These are phyloP conservation scores for Carcharodon carcharias DNA, from an alignment of 2,797 vertebrate genomes.

Conservation along the genomic window DNA sequence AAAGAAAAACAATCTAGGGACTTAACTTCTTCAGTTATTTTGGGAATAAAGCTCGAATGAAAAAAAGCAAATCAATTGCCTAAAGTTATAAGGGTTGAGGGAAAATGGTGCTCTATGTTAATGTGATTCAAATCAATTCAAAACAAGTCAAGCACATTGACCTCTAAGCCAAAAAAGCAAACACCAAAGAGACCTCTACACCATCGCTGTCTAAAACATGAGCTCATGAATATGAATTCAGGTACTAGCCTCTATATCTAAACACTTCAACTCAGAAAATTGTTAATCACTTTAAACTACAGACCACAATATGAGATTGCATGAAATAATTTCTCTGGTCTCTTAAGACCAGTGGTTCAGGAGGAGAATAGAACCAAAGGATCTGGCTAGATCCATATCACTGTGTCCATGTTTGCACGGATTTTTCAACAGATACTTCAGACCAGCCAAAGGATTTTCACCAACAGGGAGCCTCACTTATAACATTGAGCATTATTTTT, in stretches of 20 bases:
- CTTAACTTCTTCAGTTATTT: not conserved
- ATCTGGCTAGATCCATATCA: not conserved
- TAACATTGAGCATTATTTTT: not conserved
- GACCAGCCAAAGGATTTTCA: not conserved
- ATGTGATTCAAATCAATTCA: slow-evolving; percentile 31
- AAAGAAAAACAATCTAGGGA: not conserved
- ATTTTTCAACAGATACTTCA: not conserved
- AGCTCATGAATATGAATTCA: not conserved
- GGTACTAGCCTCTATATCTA: not conserved
- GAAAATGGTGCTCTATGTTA: not conserved
- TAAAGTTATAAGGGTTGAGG: not conserved
- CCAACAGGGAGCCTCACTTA: not conserved
- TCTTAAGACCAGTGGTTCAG: not conserved
- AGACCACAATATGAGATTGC: not conserved
- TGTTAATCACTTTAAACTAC: not conserved
- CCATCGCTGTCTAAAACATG: not conserved
- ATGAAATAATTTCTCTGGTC: not conserved
- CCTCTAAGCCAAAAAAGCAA: not conserved
- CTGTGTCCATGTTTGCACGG: not conserved
- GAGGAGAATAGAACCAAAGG: not conserved
- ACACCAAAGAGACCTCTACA: not conserved
- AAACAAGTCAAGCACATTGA: not conserved
- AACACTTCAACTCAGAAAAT: not conserved
- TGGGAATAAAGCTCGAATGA: not conserved
- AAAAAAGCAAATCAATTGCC: not conserved